Base-by-base conservation (phyloP, 1,140 invertebrate species). In the Bombus difficillimus region DNA sequence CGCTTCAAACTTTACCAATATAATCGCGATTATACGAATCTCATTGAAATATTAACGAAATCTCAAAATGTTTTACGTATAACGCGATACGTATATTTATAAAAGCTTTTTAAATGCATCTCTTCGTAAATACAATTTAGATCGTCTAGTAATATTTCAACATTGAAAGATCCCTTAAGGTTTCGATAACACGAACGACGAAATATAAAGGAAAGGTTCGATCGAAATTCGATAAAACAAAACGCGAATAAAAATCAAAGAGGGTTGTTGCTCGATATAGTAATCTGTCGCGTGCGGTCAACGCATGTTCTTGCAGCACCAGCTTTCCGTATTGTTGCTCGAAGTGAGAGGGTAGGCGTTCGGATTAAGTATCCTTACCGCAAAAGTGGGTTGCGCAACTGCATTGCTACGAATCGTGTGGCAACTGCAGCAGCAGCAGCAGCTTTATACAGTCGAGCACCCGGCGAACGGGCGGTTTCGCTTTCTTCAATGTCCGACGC, bases 401-500 rank as follows among this genome's bases (percentile, higher is more conserved):
- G 75, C 79, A 85, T 89, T 85, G 89, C 90, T 89, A 89, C 75
- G 88, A 91, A 91, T 90, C 86, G 85, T 92, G 92, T 92, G 85
- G 92, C 85, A 93, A 93, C 84, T 66, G 74, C 75, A 64, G 59
- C 72, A 74, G 68, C 34, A 34, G 34, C 73, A 64, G 66, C 57
- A 64, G 62, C 62, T 72, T 78, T 73, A 47, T 57, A 47, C 53
- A 80, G 68, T 53, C 83, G 53, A 85, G 83, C 75, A 79, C 6
- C 75, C 15, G 64, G 75, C 64, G 77, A 85, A 81, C 81, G 86
- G 86, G 85, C 83, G 90, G 86, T 93, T 93, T 93, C 92, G 85
- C 93, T 94, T 92, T 93, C 92, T 92, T 92, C 81, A 76, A 86
- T 80, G 80, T 71, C 69, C 83, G 83, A 86, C 85, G 88, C 82